Percentiles rank a stretch among this genome's conserved stretches.
Conservation (phyloP, 2,888 invertebrate genomes). For the Slavum lentiscoides region DNA sequence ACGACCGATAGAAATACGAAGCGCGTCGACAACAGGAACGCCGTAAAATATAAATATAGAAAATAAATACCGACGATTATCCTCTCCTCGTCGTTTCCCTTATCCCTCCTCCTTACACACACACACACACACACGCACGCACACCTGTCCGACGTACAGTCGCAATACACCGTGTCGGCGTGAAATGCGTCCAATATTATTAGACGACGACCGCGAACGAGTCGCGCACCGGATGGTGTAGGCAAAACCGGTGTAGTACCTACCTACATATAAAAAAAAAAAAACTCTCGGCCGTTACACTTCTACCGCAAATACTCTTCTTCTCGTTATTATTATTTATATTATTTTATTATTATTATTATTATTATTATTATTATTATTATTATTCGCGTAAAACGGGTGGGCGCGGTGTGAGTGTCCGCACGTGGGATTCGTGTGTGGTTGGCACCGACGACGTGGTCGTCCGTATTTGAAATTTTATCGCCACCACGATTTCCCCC, state of each 20-base stretch:
- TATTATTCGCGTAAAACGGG: neutral
- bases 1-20: too few species aligned
- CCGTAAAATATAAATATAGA: too few species aligned
- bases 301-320: neutral
- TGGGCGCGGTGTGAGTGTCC: constrained; percentile 22
- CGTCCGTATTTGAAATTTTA: neutral
- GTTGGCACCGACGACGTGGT: constrained; percentile 31
- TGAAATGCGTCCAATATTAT: neutral
- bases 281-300: constrained; percentile 11
- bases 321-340: too few species aligned
- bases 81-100: too few species aligned
- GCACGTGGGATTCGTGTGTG: constrained; percentile 34
- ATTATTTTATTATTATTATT: too few species aligned
- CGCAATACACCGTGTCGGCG: neutral
- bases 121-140: too few species aligned
- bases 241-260: constrained; percentile 51
- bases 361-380: too few species aligned
- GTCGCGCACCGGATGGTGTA: constrained; percentile 44
- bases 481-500: too few species aligned
- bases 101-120: too few species aligned
- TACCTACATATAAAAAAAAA: neutral
- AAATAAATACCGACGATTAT: too few species aligned
- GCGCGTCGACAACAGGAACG: too few species aligned
- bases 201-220: too few species aligned
- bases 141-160: neutral